Base-by-base conservation (phyloP, 2,797 vertebrate species). In the Poeciliopsis gracilis region DNA sequence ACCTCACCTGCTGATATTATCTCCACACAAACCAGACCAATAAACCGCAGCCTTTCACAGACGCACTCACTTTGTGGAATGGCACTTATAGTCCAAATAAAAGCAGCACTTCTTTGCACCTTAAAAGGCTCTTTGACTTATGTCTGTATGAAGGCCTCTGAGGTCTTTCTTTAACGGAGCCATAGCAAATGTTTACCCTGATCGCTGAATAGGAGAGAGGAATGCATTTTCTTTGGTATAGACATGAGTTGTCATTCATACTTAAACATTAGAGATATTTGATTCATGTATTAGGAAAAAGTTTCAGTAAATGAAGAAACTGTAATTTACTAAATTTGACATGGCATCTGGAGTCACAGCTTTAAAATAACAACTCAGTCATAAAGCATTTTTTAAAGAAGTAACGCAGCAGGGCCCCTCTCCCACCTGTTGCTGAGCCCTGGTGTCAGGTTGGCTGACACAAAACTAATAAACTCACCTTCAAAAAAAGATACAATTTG, bases 1-100 rank as follows among this genome's bases (percentile, higher is more conserved):
- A 80, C 89, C 92, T 95, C 95, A 95, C 93, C 95, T 95, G 95
- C 94, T 91, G 95, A 95, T 96, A 84, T 91, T 94, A 96, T 96
- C 95, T 91, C 69, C 86, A 78, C 83, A 87, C 85, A 87, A 84
- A 90, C 82, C 91, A 79, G 79, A 90, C 86, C 91, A 93, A 90
- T 90, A 95, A 92, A 94, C 94, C 86, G 53, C 91, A 91, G 86
- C 89, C 91, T 94, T 94, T 95, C 88, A 94, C 83, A 85, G 74
- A 86, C 86, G 87, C 89, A 2, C 38, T 94, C 90, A 91, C 92
- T 95, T 89, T 84, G 86, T 78, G 84, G 84, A 92, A 92, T 87
- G 86, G 87, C 84, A 85, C 38, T 69, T 86, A 82, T 51, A 82
- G 82, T 84, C 79, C 78, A 80, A 87, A 91, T 85, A 88, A 91